These are phyloP conservation scores for Prunella strophiata DNA, from an alignment of 2,797 vertebrate genomes.

Conservation along the genomic window DNA sequence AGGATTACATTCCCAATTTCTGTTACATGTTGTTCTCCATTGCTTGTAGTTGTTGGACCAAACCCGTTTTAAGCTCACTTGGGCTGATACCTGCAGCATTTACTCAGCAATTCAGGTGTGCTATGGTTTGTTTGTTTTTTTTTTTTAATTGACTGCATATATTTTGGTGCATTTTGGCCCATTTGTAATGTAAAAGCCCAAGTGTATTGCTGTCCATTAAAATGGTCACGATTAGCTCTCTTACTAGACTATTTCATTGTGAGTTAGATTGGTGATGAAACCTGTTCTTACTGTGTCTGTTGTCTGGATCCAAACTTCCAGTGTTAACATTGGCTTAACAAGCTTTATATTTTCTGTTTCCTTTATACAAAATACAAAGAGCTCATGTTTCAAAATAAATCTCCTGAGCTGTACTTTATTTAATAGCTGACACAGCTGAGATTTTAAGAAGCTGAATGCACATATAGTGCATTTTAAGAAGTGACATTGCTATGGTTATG, in stretches of 20 bases:
- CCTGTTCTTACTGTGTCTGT: background rate
- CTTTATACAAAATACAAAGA: background rate
- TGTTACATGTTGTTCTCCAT: background rate
- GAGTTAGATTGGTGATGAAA: background rate
- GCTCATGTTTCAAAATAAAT: constrained; percentile 61
- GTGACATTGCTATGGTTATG: constrained; percentile 60
- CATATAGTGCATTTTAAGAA: constrained; percentile 50
- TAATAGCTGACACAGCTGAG: constrained; percentile 43
- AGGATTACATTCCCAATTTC: background rate
- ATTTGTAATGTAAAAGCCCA: background rate
- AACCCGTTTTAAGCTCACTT: background rate
- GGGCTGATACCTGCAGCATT: background rate
- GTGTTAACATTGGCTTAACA: constrained; percentile 35
- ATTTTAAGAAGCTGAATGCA: constrained; percentile 48
- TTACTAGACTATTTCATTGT: background rate
- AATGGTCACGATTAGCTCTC: background rate
- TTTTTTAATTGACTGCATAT: background rate
- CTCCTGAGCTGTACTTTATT: constrained; percentile 40
- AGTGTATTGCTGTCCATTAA: background rate
- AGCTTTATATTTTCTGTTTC: constrained; percentile 50
- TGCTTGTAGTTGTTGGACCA: background rate
- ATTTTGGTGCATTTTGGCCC: background rate
- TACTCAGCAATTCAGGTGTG: background rate
- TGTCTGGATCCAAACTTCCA: constrained; percentile 22
- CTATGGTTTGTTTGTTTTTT: too few relatives aligned